Percentiles rank a stretch among this genome's conserved stretches.
phyloP scores from a whole-genome alignment of 2,113 vertebrate genomes.

The Taurulus bubalis region DNA sequence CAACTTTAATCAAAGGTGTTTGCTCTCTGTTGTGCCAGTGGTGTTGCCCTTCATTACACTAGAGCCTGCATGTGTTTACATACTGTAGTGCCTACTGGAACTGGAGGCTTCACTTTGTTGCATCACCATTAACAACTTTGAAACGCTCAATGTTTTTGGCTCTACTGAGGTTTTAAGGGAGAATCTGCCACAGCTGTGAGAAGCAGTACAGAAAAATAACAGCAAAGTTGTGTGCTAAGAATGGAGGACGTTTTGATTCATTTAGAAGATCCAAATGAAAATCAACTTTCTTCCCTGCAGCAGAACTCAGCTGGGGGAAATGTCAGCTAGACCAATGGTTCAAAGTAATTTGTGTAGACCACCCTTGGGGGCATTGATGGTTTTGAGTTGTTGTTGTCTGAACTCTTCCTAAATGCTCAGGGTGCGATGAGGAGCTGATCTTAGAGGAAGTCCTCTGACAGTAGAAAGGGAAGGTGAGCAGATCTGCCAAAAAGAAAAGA shows the following conservation, averaged over 20 bases:
- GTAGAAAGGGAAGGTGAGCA: background rate
- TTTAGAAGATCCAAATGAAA: background rate
- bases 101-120: background rate
- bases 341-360: background rate
- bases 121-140: background rate
- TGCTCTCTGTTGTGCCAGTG: background rate
- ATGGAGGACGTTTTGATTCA: background rate
- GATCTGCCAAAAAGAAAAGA: background rate
- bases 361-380: background rate
- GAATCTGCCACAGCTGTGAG: background rate
- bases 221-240: background rate
- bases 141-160: background rate
- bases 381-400: constrained; percentile 10
- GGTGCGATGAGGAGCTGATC: background rate
- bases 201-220: background rate
- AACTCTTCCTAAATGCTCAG: background rate
- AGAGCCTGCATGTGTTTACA: background rate
- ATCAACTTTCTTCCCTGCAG: background rate
- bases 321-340: background rate
- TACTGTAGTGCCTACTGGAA: constrained; percentile 6
- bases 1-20: background rate
- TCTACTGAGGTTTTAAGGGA: background rate
- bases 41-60: background rate
- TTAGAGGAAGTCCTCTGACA: background rate
- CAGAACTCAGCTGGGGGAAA: background rate